Base-by-base conservation (phyloP, 1,140 invertebrate species). In the Orius laevigatus region DNA sequence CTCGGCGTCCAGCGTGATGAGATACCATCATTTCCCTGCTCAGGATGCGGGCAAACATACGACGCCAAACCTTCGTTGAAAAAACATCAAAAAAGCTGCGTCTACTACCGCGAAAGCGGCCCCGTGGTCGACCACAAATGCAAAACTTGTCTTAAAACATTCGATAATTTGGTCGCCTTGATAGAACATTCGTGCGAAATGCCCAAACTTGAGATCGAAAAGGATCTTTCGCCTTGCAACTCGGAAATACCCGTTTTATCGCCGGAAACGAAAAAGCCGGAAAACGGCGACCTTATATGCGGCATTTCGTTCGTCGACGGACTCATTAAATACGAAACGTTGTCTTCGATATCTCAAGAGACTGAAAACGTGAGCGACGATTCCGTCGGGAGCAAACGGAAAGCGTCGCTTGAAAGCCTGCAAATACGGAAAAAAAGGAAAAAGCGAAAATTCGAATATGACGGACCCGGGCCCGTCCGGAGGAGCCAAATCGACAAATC, bases 181-280 rank as follows among this genome's bases (percentile, higher is more conserved):
- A 45, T 45, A 5, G 43, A 45, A 32, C 43, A 45, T 32, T 45
- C 43, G 2, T 45, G 43, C 43, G 43, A 52, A 42, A 52, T 52
- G 50, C 50, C 50, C 25, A 52, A 38, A 25, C 36, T 52, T 10
- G 50, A 52, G 42, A 52, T 52, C 5, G 50, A 52, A 35, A 35
- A 48, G 16, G 40, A 48, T 25, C 4, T 43, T 6, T 32, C 18
- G 2, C 51, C 51, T 10, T 44, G 46, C 1, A 25, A 48, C n/a
- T 45, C 33, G 5, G 50, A 52, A 41, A 52, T 52, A 5, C 50
- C 50, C 19, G 46, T 52, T 35, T 34, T 52, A 15, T 25, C 25
- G 8, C 25, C 25, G 3, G 25, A 25, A 8, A 25, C 25, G 25
- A 25, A 25, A 25, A 25, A 25, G 25, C 25, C 25, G 3, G 25